These are phyloP conservation scores for Athalia circularis DNA, from an alignment of 2,888 invertebrate genomes.

Conservation along the genomic window DNA sequence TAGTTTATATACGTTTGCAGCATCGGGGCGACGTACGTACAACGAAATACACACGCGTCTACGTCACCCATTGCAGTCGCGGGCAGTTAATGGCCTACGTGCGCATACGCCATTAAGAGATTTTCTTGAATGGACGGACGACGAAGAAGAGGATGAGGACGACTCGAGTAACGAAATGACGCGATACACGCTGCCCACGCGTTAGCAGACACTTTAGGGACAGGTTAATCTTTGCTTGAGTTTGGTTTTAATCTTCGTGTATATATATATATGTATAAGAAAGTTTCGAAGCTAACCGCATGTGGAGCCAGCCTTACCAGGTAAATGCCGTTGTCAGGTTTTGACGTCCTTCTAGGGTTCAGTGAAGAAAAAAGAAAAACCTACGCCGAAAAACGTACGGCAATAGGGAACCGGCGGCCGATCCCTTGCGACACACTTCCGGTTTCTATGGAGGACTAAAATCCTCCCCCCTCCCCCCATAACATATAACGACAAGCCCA, in stretches of 20 bases:
- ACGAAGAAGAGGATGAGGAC: background rate
- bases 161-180: too few species aligned
- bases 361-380: background rate
- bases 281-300: background rate
- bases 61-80: background rate
- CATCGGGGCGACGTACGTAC: constrained; percentile 18
- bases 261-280: too few species aligned
- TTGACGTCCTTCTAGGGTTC: constrained; percentile 30
- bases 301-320: background rate
- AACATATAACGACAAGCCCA: constrained; percentile 40
- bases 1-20: constrained; percentile 8
- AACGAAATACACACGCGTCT: background rate
- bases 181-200: constrained; percentile 38
- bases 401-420: constrained; percentile 1
- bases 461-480: background rate
- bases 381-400: constrained; percentile 16
- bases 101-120: constrained; percentile 42
- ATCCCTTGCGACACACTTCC: constrained; percentile 46
- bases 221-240: constrained; percentile 44
- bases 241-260: constrained; percentile 39
- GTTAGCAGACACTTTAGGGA: constrained; percentile 44
- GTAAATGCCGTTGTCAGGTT: too few species aligned
- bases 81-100: constrained; percentile 33
- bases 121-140: constrained; percentile 38
- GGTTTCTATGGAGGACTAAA: constrained; percentile 20